A percentile compares a stretch with the other conserved stretches of the same genome.
phyloP scores from a whole-genome alignment of 2,888 invertebrate genomes.

The Microdon myrmicae region DNA sequence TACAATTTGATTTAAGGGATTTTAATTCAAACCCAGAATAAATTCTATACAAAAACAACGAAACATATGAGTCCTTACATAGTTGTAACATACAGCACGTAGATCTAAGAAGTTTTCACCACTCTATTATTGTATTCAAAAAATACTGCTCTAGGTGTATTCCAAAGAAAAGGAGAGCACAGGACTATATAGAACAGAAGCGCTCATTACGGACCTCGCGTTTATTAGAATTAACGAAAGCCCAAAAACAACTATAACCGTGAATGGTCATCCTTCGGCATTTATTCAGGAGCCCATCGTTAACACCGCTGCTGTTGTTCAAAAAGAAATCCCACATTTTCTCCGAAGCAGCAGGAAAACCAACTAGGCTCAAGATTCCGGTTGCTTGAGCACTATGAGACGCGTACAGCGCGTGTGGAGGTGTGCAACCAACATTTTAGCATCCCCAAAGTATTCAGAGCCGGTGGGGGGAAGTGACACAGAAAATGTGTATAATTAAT shows the following conservation, averaged over 20 bases:
- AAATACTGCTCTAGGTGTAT: too few species aligned
- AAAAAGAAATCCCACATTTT: conserved; percentile 9
- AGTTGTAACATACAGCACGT: too few species aligned
- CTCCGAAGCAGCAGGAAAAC: conserved; percentile 13
- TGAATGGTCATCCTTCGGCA: conserved; percentile 25
- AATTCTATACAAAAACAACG: too few species aligned
- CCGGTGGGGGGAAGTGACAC: conserved; percentile 7
- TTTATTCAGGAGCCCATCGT: conserved; percentile 4
- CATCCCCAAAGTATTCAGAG: conserved; percentile 7
- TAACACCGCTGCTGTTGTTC: conserved; percentile 12
- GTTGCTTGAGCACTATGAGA: conserved; percentile 20
- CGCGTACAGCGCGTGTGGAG: conserved; percentile 1
- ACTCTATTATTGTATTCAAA: too few species aligned
- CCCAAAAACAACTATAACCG: conserved; percentile 44
- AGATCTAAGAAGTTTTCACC: too few species aligned
- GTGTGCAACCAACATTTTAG: background rate
- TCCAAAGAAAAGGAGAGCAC: too few species aligned
- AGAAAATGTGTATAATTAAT: conserved; percentile 53
- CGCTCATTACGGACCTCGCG: conserved; percentile 46
- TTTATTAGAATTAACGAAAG: conserved; percentile 47
- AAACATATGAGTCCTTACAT: too few species aligned
- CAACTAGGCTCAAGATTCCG: conserved; percentile 25
- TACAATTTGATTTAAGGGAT: too few species aligned
- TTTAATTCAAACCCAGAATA: too few species aligned
- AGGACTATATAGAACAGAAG: too few species aligned